Conservation (phyloP, 2,888 invertebrate genomes). For the Synergus japonicus region DNA sequence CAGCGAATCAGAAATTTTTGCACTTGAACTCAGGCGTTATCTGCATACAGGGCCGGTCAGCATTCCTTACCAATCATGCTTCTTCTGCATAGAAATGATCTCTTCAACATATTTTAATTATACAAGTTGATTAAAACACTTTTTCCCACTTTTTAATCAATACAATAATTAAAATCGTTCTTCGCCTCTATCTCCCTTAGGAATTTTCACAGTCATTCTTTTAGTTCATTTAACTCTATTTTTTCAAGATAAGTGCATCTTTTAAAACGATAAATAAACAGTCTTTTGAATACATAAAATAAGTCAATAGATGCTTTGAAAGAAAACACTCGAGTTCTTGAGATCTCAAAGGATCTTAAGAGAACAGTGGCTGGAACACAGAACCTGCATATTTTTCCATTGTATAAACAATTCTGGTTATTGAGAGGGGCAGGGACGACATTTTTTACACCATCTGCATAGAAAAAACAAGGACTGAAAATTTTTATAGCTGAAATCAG, state of each 20-base stretch:
- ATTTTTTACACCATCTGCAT: neutral
- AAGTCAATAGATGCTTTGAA: constrained; percentile 10
- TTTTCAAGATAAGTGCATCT: neutral
- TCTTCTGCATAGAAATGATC: constrained; percentile 22
- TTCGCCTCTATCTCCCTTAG: neutral
- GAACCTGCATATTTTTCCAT: neutral
- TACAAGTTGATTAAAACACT: neutral
- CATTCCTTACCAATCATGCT: constrained; percentile 46
- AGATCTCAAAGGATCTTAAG: neutral
- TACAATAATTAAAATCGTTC: neutral
- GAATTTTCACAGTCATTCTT: neutral
- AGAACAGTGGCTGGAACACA: neutral
- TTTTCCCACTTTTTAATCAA: neutral
- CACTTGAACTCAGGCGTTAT: constrained; percentile 43
- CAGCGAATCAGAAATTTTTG: constrained; percentile 45
- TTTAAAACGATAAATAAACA: neutral
- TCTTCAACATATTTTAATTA: neutral
- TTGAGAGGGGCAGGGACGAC: neutral
- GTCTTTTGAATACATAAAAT: constrained; percentile 1
- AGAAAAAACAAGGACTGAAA: too few species aligned
- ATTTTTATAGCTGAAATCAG: too few species aligned
- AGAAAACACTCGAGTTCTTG: constrained; percentile 5
- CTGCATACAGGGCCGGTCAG: constrained; percentile 48
- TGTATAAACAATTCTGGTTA: neutral
- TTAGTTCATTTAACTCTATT: neutral